Percentiles rank a stretch among this genome's conserved stretches.
These are phyloP conservation scores for Rhynchotus rufescens DNA, from an alignment of 2,797 vertebrate genomes.

Conservation along the genomic window DNA sequence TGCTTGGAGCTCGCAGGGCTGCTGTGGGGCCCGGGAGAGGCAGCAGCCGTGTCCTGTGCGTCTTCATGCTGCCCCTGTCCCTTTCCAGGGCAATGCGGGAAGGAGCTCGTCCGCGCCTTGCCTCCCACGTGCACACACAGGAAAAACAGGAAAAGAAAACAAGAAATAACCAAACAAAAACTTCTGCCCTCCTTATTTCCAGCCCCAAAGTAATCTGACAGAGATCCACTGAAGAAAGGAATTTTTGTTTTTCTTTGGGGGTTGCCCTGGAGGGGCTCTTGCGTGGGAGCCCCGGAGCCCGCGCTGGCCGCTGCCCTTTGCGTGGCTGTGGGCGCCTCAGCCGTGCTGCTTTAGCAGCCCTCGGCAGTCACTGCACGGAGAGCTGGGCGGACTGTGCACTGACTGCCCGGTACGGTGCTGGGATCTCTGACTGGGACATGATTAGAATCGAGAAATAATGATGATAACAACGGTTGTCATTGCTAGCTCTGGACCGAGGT, in stretches of 20 bases:
- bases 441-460: neutral
- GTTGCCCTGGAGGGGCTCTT: too few species aligned
- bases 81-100: neutral
- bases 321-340: too few species aligned
- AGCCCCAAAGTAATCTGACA: neutral
- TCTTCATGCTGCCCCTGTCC: neutral
- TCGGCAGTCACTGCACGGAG: neutral
- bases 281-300: neutral
- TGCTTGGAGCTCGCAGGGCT: neutral
- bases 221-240: neutral
- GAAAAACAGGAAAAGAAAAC: too few species aligned
- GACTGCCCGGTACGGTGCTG: rapidly evolving
- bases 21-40: too few species aligned
- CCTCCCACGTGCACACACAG: neutral
- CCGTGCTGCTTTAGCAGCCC: rapidly evolving
- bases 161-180: too few species aligned
- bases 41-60: neutral
- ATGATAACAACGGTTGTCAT: neutral
- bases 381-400: rapidly evolving
- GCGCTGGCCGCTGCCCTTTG: rapidly evolving
- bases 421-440: rapidly evolving
- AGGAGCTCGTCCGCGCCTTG: neutral
- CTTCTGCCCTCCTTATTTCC: rapidly evolving
- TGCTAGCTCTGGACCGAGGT: neutral
- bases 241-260: too few species aligned